These are phyloP conservation scores for Sinonovacula constricta DNA, from an alignment of 1,140 invertebrate species.

Conservation along the genomic window DNA sequence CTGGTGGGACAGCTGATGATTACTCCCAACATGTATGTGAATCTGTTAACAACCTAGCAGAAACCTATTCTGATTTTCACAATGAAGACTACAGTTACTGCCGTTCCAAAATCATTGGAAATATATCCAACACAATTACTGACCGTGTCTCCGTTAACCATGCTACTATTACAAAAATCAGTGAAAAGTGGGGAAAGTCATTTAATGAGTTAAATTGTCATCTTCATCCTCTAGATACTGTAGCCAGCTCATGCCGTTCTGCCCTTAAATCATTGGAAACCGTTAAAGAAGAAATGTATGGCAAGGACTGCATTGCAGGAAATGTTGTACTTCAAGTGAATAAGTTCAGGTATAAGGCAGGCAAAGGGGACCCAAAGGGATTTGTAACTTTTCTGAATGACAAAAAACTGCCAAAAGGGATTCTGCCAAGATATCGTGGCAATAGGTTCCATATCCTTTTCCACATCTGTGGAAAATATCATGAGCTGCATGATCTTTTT, in stretches of 20 bases:
- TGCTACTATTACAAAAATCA: slow-evolving; percentile 6
- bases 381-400: slow-evolving; percentile 38
- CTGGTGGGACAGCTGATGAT: slow-evolving; percentile 43
- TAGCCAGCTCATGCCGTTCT: background rate
- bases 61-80: slow-evolving; percentile 20
- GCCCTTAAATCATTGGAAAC: slow-evolving; percentile 6
- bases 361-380: slow-evolving; percentile 48
- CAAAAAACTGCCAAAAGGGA: slow-evolving; percentile 1
- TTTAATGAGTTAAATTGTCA: slow-evolving; percentile 7
- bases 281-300: slow-evolving; percentile 4
- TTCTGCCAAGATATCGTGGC: slow-evolving; percentile 1
- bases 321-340: slow-evolving; percentile 42
- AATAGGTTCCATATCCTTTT: background rate
- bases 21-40: slow-evolving; percentile 43
- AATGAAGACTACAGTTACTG: background rate
- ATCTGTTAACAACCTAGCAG: no score
- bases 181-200: background rate
- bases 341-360: slow-evolving; percentile 49
- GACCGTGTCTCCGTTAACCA: slow-evolving; percentile 32
- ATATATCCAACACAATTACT: slow-evolving; percentile 30
- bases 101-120: background rate
- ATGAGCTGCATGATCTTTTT: background rate
- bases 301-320: slow-evolving; percentile 27
- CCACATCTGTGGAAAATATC: background rate
- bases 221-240: slow-evolving; percentile 13